Percentiles rank a stretch among this genome's conserved stretches.
These are phyloP conservation scores for Gastracanthus pulcherrimus DNA, from an alignment of 2,888 invertebrate genomes.

Conservation along the genomic window DNA sequence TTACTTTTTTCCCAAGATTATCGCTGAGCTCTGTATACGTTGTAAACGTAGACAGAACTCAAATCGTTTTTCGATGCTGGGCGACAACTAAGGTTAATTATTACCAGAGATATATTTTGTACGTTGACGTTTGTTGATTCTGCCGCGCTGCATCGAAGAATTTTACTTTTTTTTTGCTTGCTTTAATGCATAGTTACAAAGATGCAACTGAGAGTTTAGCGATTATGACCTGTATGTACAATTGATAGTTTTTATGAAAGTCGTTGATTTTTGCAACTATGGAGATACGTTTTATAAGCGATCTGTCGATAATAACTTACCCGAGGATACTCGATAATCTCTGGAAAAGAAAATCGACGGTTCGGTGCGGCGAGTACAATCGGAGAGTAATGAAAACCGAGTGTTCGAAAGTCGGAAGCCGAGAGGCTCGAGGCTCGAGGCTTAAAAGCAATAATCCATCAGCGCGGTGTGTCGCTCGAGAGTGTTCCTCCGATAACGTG, in stretches of 20 bases:
- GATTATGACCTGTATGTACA: slow-evolving; percentile 36
- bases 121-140: slow-evolving; percentile 32
- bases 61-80: no score
- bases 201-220: background rate
- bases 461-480: slow-evolving; percentile 50
- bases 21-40: no score
- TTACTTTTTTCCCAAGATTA: no score
- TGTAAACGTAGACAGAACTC: no score
- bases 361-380: background rate
- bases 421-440: background rate
- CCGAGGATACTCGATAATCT: slow-evolving; percentile 23
- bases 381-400: slow-evolving; percentile 22
- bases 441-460: slow-evolving; percentile 28
- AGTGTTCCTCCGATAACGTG: slow-evolving; percentile 55
- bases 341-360: slow-evolving; percentile 1
- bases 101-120: slow-evolving; percentile 33
- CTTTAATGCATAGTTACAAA: slow-evolving; percentile 39
- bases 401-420: no score
- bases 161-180: background rate
- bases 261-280: slow-evolving; percentile 35
- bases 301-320: background rate
- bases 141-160: slow-evolving; percentile 14
- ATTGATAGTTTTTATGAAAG: slow-evolving; percentile 41
- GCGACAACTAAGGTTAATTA: no score
- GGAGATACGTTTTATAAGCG: background rate